Evolutionary conservation across 2,888 invertebrate species (phyloP).

Genomic region (Mantis religiosa): DNA sequence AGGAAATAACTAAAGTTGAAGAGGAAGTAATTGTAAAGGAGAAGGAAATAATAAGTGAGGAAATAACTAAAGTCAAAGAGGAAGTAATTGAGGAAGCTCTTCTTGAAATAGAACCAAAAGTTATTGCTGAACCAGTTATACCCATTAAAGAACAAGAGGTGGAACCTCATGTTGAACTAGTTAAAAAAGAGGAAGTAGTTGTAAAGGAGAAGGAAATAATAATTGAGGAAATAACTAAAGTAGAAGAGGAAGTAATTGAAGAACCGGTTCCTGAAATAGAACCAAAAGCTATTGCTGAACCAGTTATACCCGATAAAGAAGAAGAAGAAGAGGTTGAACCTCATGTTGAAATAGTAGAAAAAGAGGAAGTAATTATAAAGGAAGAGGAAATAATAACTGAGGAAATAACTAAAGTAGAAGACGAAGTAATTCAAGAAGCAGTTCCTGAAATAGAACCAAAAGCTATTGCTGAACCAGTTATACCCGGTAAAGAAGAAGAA

Average conservation of each 20-base stretch:
- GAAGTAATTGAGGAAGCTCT: not conserved
- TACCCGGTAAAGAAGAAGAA: no score
- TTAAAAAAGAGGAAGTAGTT: not conserved
- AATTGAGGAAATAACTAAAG: not conserved
- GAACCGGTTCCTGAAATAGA: no score
- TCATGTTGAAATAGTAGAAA: not conserved
- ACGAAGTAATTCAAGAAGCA: not conserved
- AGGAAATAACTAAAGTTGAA: not conserved
- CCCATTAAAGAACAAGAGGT: not conserved
- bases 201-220: no score
- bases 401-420: not conserved
- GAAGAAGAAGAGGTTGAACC: not conserved
- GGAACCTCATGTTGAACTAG: no score
- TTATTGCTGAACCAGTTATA: not conserved
- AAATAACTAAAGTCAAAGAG: not conserved
- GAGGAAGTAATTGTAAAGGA: not conserved
- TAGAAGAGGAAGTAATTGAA: not conserved
- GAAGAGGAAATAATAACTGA: not conserved
- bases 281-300: no score
- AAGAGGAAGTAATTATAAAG: not conserved
- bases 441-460: not conserved
- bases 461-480: not conserved
- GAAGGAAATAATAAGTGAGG: not conserved
- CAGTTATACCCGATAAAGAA: not conserved
- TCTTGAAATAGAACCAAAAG: not conserved